phyloP scores from a whole-genome alignment of 2,888 invertebrate species.

The Apodemia duryi region DNA sequence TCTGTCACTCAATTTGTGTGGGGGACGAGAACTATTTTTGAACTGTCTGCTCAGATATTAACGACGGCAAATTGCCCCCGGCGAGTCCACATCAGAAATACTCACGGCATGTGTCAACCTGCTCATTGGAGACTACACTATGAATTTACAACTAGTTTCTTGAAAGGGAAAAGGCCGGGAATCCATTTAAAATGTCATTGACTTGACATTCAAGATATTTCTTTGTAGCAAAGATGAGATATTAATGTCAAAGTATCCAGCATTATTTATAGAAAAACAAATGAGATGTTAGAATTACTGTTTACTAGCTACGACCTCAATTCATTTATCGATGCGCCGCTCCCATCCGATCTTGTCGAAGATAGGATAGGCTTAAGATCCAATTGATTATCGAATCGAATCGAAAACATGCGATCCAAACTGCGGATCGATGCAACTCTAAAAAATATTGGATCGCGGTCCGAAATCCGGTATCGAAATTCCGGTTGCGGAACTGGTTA shows the following conservation, averaged over 20 bases:
- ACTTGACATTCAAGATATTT: background rate
- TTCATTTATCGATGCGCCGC: no score
- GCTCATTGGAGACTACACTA: background rate
- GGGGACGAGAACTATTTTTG: conserved; percentile 58
- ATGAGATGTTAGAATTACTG: background rate
- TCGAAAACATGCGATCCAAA: no score
- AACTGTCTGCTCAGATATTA: conserved; percentile 44
- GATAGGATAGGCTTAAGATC: no score
- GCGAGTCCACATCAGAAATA: conserved; percentile 44
- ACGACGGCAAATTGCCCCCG: conserved; percentile 62
- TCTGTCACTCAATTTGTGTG: conserved; percentile 50
- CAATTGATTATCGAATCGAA: no score
- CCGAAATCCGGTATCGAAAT: no score
- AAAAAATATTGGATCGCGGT: no score
- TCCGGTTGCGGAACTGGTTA: no score
- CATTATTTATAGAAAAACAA: background rate
- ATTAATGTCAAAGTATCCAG: background rate
- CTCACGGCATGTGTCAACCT: conserved; percentile 12
- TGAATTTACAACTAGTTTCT: conserved; percentile 12
- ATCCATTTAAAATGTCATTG: conserved; percentile 3
- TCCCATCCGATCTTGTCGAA: no score
- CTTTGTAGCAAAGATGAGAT: background rate
- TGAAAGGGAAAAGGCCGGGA: background rate
- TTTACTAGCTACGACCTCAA: background rate
- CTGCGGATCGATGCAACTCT: no score